Evolutionary conservation across 2,797 vertebrate genomes (phyloP), one percentile per base, ranked within the genome.

Genomic region (Champsocephalus esox): DNA sequence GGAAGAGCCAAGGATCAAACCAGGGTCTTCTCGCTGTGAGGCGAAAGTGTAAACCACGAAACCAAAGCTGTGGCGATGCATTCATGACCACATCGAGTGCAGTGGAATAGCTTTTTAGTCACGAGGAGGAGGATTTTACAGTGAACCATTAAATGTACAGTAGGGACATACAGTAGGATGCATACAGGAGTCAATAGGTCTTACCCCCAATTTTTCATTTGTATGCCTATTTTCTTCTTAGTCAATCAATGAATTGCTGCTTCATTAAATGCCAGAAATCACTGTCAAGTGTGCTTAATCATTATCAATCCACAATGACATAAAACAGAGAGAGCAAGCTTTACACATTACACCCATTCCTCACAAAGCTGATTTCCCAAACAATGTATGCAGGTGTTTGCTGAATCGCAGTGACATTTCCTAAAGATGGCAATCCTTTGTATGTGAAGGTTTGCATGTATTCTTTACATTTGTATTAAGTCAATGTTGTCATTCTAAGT

Each of bases 1-100:
- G 64, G 64, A 71, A 60, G 79, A 81, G 83, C 63, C 75, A 84
- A 77, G 67, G 81, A 84, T 91, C 83, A 79, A 85, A 77, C 83
- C 85, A 46, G 63, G 73, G 77, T 72, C 70, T 60, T 64, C 76
- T 79, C 0, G 34, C 79, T 71, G 64, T 16, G 73, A 85, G 79
- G 68, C 32, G 9, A 54, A 14, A 9, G 66, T 50, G 70, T 70
- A 66, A 87, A 87, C 59, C 72, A 65, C 57, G 44, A 55, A 70
- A 60, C 62, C 61, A 24, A 49, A 68, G 45, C 66, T 64, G 50
- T 6, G 38, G 17, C 16, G 57, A 6, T 34, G 11, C 51, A 70
- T 70, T 70, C 28, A 76, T 61, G 65, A 70, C 13, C 46, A 48
- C 59, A 62, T 61, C 14, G n/a, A 61, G 38, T 9, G 59, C 44